Percentiles rank a stretch among this genome's conserved stretches.
Evolutionary conservation across 1,140 invertebrate genomes (phyloP).

Genomic region (Nasonia vitripennis): DNA sequence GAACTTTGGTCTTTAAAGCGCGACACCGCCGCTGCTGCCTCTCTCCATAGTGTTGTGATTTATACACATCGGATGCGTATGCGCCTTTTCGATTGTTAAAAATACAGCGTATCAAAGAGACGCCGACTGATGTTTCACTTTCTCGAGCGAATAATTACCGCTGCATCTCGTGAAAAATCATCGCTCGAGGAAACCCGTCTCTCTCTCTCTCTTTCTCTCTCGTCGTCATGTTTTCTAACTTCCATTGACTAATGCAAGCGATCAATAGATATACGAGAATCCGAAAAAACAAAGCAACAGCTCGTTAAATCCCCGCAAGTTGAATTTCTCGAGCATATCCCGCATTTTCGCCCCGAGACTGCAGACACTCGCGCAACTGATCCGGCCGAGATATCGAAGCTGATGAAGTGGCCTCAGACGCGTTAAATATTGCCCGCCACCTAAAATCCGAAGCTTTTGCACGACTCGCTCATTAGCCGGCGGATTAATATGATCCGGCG

Average conservation of each 20-base stretch:
- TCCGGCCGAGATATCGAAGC: slow-evolving; percentile 62
- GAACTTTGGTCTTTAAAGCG: slow-evolving; percentile 39
- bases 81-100: slow-evolving; percentile 39
- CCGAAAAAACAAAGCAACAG: neutral
- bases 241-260: neutral
- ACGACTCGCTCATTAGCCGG: slow-evolving; percentile 67
- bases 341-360: neutral
- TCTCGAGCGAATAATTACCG: neutral
- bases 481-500: slow-evolving; percentile 72
- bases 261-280: neutral
- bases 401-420: slow-evolving; percentile 66
- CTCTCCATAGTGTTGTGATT: slow-evolving; percentile 17
- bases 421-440: slow-evolving; percentile 68
- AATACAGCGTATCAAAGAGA: slow-evolving; percentile 12
- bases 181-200: neutral
- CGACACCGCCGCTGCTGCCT: slow-evolving; percentile 6
- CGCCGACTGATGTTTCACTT: slow-evolving; percentile 9
- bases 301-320: neutral
- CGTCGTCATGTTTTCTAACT: neutral
- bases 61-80: slow-evolving; percentile 27
- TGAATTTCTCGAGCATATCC: neutral
- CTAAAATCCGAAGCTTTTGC: slow-evolving; percentile 49
- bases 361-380: slow-evolving; percentile 3
- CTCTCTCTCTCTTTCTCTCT: neutral
- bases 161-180: neutral